These are phyloP conservation scores for Pygmarrhopalites habei DNA, from an alignment of 1,140 invertebrate species.

Conservation along the genomic window DNA sequence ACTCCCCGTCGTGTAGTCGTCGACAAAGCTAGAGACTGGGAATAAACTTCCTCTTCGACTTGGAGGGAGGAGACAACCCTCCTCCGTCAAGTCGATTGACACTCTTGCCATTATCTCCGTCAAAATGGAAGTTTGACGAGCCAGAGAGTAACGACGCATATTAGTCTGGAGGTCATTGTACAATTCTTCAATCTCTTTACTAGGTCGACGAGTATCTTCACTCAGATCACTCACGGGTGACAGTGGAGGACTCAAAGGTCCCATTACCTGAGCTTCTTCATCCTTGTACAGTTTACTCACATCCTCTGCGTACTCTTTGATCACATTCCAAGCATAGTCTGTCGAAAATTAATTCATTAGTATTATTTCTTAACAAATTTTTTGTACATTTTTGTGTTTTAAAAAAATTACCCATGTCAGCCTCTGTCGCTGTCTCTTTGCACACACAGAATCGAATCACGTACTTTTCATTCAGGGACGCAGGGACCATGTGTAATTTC, in stretches of 20 bases:
- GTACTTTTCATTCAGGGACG: constrained; percentile 79
- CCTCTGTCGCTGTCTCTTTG: constrained; percentile 76
- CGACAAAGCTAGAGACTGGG: constrained; percentile 33
- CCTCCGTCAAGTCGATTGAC: constrained; percentile 26
- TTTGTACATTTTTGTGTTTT: neutral
- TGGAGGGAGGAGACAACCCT: constrained; percentile 19
- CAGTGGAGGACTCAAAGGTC: neutral
- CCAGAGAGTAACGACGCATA: constrained; percentile 24
- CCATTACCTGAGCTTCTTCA: constrained; percentile 31
- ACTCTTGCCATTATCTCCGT: constrained; percentile 24
- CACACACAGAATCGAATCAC: constrained; percentile 94
- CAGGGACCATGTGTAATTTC: constrained; percentile 95
- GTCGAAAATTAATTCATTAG: constrained; percentile 38
- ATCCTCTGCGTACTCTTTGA: constrained; percentile 74
- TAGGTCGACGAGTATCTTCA: neutral
- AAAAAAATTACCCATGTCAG: constrained; percentile 68
- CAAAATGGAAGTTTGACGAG: constrained; percentile 26
- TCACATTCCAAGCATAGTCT: constrained; percentile 85
- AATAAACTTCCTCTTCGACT: constrained; percentile 33
- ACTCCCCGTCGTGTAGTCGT: constrained; percentile 31
- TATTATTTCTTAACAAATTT: neutral
- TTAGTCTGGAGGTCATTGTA: neutral
- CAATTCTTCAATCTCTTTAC: constrained; percentile 18
- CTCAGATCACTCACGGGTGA: neutral
- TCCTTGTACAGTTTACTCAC: constrained; percentile 58